A percentile compares a stretch with the other conserved stretches of the same genome.
phyloP scores from a whole-genome alignment of 92 coral and sea anemone species.

The Parazoanthus darwini region DNA sequence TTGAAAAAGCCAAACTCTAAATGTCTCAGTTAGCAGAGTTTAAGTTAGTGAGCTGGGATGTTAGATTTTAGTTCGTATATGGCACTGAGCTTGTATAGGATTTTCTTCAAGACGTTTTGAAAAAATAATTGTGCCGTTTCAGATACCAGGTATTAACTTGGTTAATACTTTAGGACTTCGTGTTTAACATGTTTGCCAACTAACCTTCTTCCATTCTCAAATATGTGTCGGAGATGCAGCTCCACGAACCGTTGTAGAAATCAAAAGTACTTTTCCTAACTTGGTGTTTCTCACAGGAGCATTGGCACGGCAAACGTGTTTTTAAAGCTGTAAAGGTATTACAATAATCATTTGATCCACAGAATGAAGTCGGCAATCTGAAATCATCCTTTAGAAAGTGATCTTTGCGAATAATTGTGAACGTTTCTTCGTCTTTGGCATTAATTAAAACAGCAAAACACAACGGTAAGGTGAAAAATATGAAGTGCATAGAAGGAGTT shows the following conservation, averaged over 20 bases:
- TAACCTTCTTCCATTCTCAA: conserved; percentile 27
- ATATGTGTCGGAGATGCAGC: conserved; percentile 13
- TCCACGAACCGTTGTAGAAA: conserved; percentile 9
- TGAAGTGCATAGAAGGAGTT: background rate
- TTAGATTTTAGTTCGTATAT: background rate
- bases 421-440: background rate
- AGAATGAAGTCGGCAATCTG: background rate
- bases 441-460: background rate
- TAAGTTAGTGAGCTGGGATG: background rate
- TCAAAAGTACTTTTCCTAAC: conserved; percentile 22
- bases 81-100: background rate
- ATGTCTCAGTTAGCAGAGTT: background rate
- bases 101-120: background rate
- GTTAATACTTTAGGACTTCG: too few species aligned
- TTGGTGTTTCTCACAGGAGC: conserved; percentile 10
- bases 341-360: conserved; percentile 7
- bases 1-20: background rate
- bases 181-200: background rate
- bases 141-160: background rate
- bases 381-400: conserved; percentile 34
- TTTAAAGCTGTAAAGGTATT: conserved; percentile 8
- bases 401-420: background rate
- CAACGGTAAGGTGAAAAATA: background rate
- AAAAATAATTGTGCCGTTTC: background rate
- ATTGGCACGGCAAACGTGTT: background rate